Evolutionary conservation across 1,140 invertebrate species (phyloP), one percentile per base, ranked within the genome.

Genomic region (Lepidostoma basale): DNA sequence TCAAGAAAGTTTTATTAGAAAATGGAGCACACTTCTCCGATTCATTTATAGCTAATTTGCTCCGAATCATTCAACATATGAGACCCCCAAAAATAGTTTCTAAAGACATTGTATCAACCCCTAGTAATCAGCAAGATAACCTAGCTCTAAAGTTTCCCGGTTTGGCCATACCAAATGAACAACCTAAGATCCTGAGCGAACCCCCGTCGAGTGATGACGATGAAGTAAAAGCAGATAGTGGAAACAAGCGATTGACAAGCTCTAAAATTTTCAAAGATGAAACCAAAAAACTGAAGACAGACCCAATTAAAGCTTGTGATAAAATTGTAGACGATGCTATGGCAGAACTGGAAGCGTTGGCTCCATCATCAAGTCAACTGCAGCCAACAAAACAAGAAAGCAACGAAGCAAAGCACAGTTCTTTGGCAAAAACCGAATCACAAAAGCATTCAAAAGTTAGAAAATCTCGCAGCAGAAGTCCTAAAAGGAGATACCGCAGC

Each of bases 1-100:
- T 98, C 76, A 97, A 96, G 75, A 91, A 90, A 78, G 91, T 88
- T 0, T 81, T 99, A 4, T 73, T 88, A 1, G 90, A 97, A 82
- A 97, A 96, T 92, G 96, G 94, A 65, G 95, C 95, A 1, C 95
- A 97, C 78, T 95, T 96, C 79, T 92, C 92, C 0, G 97, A 99
- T 78, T 98, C 96, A 0, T 92, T 99, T 75, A 90, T 95, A 65
- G 89, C 92, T 5, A 98, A 97, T 81, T 82, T 99, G 0, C 83
- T 98, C 10, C 85, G 97, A 59, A 92, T 99, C 64, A 98, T 98
- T 73, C 90, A 97, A 73, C 93, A 95, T 72, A 98, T 98, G 96
- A 92, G 91, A 78, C 91, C 92, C 4, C 79, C 77, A 5, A 80
- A 78, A 67, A 68, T 68, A 64, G 68, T 72, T 28, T 25, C 30